Base-by-base conservation (phyloP, 2,113 vertebrate species). In the Elephantulus edwardii region DNA sequence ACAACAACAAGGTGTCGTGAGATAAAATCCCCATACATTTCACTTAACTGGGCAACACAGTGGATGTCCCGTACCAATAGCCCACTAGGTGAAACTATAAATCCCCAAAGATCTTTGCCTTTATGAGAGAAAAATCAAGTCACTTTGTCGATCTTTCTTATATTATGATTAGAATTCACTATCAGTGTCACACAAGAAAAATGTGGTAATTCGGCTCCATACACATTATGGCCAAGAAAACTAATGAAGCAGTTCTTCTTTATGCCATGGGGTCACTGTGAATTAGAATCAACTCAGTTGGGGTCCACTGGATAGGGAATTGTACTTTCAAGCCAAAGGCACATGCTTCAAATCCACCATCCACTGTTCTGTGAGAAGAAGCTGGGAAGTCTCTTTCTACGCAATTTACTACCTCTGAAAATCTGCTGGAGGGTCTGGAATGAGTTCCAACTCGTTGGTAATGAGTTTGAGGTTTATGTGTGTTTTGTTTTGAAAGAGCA, bases 91-190 rank as follows among this genome's bases (percentile, higher is more conserved):
- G 48, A 79, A 76, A 75, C 79, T 60, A 7, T 83, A 50, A 84
- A 94, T 38, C 28, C 89, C 88, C 54, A 42, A 70, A 88, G 86
- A 82, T 74, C 90, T 96, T 93, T 86, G 71, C 83, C 92, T 54
- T 86, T 24, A 40, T 88, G 88, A 74, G 35, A 91, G 8, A 40
- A 17, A 26, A 89, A 38, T 40, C 64, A 76, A 3, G 38, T 72
- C 68, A 82, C 91, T 58, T 24, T 30, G 28, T 28, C 72, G 91
- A 76, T 74, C 68, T 95, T 92, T 74, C 90, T 93, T 86, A 75
- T 28, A 35, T 38, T 83, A 3, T 33, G 35, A 38, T 38, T 20
- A 3, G 19, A 19, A 68, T 38, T 8, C 20, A 38, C 66, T 19
- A 38, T 3, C n/a, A 38, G 66, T 22, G 19, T 19, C n/a, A 20